Evolutionary conservation across 1,140 invertebrate genomes (phyloP), one percentile per base, ranked within the genome.

Genomic region (Papilio polytes): DNA sequence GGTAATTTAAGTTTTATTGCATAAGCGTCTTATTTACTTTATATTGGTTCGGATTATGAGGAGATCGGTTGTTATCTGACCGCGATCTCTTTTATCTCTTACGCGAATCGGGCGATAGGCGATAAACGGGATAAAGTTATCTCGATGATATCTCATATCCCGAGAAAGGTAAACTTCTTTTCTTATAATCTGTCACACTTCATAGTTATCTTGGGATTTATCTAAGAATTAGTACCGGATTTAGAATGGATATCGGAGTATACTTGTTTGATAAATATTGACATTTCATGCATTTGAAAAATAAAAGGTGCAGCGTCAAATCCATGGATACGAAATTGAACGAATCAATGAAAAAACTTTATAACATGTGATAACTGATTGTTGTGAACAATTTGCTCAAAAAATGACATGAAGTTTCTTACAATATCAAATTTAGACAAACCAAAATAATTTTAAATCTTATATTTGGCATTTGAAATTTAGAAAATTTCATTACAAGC

Each of bases 31-130:
- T 70, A 36, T 31, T 70, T 70, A 26, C 26, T 70, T 70, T 70
- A 1, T 70, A 70, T 70, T 70, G 12, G 26, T 31, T 31, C 13
- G 63, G 63, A 70, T 15, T 66, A 70, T 70, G 26, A 18, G 13
- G 12, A 15, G 26, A 70, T 70, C 63, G 26, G 63, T 12, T 70
- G 22, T 70, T 70, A 70, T 70, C 63, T 70, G 63, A 70, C 63
- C 63, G 26, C 63, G 63, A 70, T 70, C 63, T 70, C 26, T 36
- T 15, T 31, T 70, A 70, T 70, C 63, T 70, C 26, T 70, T 70
- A 70, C 63, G 63, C 63, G 26, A 70, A 36, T 36, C 63, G 63
- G 13, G 13, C 26, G 26, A 18, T 70, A 70, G 63, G 13, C 26
- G 59, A 63, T 63, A 63, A 22, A 4, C 12, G 63, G 26, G 63